Conservation (phyloP, 2,113 vertebrate genomes). For the Hippocampus comes region DNA sequence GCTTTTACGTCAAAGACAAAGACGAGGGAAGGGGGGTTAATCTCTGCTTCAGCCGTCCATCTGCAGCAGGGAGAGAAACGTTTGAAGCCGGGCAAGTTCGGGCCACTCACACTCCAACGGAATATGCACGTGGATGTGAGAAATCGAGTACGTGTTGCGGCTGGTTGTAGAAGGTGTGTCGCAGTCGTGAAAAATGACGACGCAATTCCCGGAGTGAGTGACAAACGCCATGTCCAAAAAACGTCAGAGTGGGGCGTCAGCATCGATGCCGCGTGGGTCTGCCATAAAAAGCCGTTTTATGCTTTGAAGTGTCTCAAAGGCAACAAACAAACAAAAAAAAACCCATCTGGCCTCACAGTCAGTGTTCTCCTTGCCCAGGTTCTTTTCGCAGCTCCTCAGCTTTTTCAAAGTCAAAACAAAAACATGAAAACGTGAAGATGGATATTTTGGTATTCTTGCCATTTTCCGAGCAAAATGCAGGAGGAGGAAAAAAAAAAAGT, state of each 20-base stretch:
- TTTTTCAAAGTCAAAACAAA: background rate
- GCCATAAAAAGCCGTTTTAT: background rate
- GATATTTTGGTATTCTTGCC: background rate
- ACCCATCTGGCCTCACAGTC: too few relatives aligned
- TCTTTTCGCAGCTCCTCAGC: background rate
- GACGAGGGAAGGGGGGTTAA: accelerated
- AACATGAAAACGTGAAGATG: too few relatives aligned
- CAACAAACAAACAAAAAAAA: background rate
- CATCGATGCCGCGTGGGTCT: background rate
- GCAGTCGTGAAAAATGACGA: too few relatives aligned
- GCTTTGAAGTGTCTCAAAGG: background rate
- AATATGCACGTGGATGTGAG: too few relatives aligned
- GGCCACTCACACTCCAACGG: too few relatives aligned
- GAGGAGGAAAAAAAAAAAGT: background rate
- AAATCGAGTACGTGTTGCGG: too few relatives aligned
- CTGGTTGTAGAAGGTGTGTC: too few relatives aligned
- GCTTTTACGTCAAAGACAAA: too few relatives aligned
- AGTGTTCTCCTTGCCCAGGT: background rate
- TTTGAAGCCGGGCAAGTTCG: too few relatives aligned
- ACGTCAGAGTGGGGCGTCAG: background rate
- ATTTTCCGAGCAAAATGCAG: background rate
- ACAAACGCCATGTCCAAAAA: background rate
- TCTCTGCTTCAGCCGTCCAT: too few relatives aligned
- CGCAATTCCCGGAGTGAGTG: too few relatives aligned
- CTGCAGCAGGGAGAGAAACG: too few relatives aligned